These are phyloP conservation scores for Dermolepida albohirtum DNA, from an alignment of 2,888 invertebrate species.

Conservation along the genomic window DNA sequence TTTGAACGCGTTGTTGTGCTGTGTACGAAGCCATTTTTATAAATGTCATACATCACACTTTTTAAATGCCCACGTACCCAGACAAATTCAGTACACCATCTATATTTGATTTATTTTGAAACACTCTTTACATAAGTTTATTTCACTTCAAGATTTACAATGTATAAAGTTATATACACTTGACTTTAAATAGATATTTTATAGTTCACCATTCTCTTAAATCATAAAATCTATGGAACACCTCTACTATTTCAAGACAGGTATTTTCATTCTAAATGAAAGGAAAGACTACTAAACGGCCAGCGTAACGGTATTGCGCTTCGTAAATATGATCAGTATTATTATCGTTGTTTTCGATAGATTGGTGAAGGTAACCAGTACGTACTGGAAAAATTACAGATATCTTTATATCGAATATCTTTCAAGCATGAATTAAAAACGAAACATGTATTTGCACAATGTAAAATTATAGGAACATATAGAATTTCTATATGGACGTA, in stretches of 20 bases:
- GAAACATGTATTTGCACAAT: slow-evolving; percentile 5
- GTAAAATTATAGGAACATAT: slow-evolving; percentile 10
- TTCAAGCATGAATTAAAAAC: slow-evolving; percentile 10
- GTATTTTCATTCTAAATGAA: slow-evolving; percentile 1
- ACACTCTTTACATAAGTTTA: no score
- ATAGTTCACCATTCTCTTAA: no score
- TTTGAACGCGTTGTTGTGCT: no score
- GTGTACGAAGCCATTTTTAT: no score
- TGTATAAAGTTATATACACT: no score
- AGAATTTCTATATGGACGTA: slow-evolving; percentile 8
- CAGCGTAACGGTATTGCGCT: slow-evolving; percentile 4
- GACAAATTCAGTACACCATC: no score
- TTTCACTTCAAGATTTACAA: no score
- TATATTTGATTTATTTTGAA: no score
- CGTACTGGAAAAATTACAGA: slow-evolving; percentile 11
- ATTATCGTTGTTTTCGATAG: slow-evolving; percentile 17
- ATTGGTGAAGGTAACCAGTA: slow-evolving; percentile 6
- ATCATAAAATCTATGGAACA: background rate
- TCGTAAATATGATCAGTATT: slow-evolving; percentile 11
- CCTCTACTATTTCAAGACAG: background rate
- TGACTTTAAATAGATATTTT: no score
- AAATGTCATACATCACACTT: no score
- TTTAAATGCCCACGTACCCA: no score
- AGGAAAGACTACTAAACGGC: slow-evolving; percentile 2
- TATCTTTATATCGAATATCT: slow-evolving; percentile 19